phyloP scores from a whole-genome alignment of 1,140 invertebrate species.

The Polyergus mexicanus region DNA sequence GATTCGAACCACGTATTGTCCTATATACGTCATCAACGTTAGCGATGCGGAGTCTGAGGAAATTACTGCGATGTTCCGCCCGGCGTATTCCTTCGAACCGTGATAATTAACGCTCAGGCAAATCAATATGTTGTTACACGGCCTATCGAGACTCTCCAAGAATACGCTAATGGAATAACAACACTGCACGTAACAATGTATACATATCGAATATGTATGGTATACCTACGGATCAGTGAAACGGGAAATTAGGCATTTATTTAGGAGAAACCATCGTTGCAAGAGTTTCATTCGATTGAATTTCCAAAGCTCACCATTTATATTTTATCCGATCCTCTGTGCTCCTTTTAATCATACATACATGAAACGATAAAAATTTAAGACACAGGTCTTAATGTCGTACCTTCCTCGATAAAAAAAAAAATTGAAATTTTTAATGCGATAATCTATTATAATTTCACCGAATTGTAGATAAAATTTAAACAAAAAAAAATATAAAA shows the following conservation, averaged over 20 bases:
- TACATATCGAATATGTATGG: neutral
- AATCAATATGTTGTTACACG: constrained; percentile 38
- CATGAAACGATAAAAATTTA: neutral
- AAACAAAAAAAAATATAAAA: neutral
- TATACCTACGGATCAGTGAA: neutral
- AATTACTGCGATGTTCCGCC: constrained; percentile 53
- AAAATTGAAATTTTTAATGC: neutral
- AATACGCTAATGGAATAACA: constrained; percentile 46
- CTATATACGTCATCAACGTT: constrained; percentile 26
- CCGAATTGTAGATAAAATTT: neutral
- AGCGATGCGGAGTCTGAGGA: constrained; percentile 51
- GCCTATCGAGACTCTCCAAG: constrained; percentile 42
- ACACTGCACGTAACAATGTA: neutral
- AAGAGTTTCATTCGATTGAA: neutral
- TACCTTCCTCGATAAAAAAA: neutral
- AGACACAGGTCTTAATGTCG: neutral
- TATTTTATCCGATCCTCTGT: neutral
- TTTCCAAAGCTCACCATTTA: neutral
- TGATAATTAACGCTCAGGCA: constrained; percentile 39
- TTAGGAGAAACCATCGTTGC: neutral
- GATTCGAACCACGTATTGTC: constrained; percentile 58
- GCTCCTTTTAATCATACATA: neutral
- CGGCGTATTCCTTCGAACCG: constrained; percentile 2
- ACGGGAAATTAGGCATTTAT: constrained; percentile 2
- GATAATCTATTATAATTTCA: neutral